These are phyloP conservation scores for Chaunax sp. DNA, from an alignment of 2,797 vertebrate species.

Conservation along the genomic window DNA sequence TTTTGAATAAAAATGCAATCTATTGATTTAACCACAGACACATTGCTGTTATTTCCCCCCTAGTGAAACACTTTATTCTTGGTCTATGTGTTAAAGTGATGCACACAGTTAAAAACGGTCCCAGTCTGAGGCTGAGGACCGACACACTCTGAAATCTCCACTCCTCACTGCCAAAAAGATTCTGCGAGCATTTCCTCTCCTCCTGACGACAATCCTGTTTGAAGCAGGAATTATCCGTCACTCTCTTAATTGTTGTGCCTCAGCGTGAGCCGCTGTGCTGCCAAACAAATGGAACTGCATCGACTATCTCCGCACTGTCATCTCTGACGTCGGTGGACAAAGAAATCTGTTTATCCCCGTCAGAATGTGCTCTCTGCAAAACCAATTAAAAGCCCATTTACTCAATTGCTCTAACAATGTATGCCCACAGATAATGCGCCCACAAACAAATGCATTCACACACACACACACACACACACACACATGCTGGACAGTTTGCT, in stretches of 20 bases:
- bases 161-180: neutral
- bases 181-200: neutral
- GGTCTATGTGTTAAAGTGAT: too few species aligned
- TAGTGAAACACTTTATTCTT: too few species aligned
- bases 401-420: slow-evolving; percentile 56
- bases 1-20: too few species aligned
- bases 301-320: slow-evolving; percentile 43
- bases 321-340: slow-evolving; percentile 51
- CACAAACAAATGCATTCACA: neutral
- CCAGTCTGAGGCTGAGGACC: too few species aligned
- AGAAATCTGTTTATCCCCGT: slow-evolving; percentile 59
- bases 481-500: slow-evolving; percentile 36
- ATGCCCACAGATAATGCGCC: slow-evolving; percentile 26
- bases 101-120: too few species aligned
- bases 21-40: too few species aligned
- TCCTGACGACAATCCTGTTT: slow-evolving; percentile 14
- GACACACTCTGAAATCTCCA: too few species aligned
- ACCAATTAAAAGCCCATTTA: slow-evolving; percentile 67
- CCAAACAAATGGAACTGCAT: slow-evolving; percentile 32
- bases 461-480: slow-evolving; percentile 14
- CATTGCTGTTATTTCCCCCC: too few species aligned
- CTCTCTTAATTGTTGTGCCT: slow-evolving; percentile 43
- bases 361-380: slow-evolving; percentile 62
- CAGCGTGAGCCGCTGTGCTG: slow-evolving; percentile 26
- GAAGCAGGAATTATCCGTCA: slow-evolving; percentile 33